Base-by-base conservation (phyloP, 2,888 invertebrate species). In the Leptarthrus brevirostris region DNA sequence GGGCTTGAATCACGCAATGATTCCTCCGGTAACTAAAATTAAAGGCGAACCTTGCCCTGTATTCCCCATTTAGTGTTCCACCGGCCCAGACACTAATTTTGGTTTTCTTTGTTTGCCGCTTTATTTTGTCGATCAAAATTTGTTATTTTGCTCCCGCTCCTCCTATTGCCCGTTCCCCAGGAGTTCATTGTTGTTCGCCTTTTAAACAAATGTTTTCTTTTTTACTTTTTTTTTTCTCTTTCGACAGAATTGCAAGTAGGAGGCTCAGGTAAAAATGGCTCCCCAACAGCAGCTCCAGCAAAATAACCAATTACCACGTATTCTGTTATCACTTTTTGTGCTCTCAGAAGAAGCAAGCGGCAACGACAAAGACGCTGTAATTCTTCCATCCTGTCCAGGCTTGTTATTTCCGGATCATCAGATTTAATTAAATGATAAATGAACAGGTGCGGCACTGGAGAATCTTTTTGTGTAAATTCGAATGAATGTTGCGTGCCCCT, bases 361-460 rank as follows among this genome's bases (percentile, higher is more conserved):
- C 16, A 20, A 16, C 52, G 18, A n/a, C 64, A 64, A 47, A 64
- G 44, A 44, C 52, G 49, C 30, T 40, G 56, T 72, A 72, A 44
- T 54, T 40, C 26, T 34, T 56, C 56, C 58, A 72, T 72, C 72
- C 72, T 72, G 53, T 72, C 47, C 44, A 72, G 40, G 72, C 58
- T 72, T 47, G 56, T 72, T 72, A 72, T 72, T 72, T 72, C 72
- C 72, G 72, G 72, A 72, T 72, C 72, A 72, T 72, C 72, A 72
- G 58, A 56, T 72, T 72, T 72, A 72, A 72, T 72, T 72, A 58
- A 72, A 72, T 72, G 72, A 72, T 72, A 72, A 72, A 72, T 72
- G 72, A 69, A 34, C 52, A 69, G 52, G 69, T 69, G 49, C 49
- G 22, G 5, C 52, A 52, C 40, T 40, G 40, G 2, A 40, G 40